Percentiles rank a stretch among this genome's conserved stretches.
Evolutionary conservation across 2,888 invertebrate species (phyloP).

Genomic region (Zonitis immaculata): DNA sequence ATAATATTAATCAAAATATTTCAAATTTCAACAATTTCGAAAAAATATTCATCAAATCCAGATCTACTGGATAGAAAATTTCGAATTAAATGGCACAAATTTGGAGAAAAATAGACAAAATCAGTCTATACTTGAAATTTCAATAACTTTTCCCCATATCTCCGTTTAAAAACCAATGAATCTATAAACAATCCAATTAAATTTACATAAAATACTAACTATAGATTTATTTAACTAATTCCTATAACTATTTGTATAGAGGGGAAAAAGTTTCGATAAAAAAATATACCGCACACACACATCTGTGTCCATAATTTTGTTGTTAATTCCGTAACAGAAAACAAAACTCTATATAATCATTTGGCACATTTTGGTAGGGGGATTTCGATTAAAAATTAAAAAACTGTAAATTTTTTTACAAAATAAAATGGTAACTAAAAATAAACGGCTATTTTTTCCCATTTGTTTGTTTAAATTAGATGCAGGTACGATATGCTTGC

Average conservation of each 20-base stretch:
- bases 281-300: conserved; percentile 4
- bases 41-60: background rate
- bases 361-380: background rate
- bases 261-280: background rate
- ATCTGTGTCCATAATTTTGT: conserved; percentile 8
- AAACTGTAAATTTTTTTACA: too few relatives aligned
- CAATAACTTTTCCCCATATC: too few relatives aligned
- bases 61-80: background rate
- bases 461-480: conserved; percentile 41
- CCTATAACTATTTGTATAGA: too few relatives aligned
- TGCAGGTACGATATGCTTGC: conserved; percentile 38
- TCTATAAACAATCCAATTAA: too few relatives aligned
- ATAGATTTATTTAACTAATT: too few relatives aligned
- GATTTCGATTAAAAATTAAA: background rate
- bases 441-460: conserved; percentile 36
- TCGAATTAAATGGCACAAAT: background rate
- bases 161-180: too few relatives aligned
- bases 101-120: too few relatives aligned
- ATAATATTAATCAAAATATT: background rate
- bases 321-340: background rate
- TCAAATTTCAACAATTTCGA: background rate
- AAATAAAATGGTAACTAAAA: conserved; percentile 39
- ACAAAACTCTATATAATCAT: background rate
- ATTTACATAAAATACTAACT: too few relatives aligned
- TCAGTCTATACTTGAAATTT: too few relatives aligned